A percentile compares a stretch with the other conserved stretches of the same genome.
phyloP scores from a whole-genome alignment of 2,797 vertebrate genomes.

The Hemibagrus guttatus region DNA sequence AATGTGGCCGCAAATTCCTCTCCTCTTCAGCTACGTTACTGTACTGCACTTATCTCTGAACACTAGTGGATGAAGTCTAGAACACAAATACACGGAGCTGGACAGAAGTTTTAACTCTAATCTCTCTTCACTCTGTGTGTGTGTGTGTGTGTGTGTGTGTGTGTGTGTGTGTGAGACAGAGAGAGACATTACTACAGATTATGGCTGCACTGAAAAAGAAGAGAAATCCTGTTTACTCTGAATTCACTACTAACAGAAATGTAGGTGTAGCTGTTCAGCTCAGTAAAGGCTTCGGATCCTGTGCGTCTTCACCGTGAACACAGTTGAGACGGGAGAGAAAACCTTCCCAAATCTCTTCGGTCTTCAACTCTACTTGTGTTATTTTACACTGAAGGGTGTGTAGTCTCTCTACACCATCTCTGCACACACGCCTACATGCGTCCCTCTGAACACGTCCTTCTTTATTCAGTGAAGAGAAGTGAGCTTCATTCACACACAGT shows the following conservation, averaged over 20 bases:
- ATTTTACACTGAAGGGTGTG: neutral
- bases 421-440: neutral
- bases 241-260: neutral
- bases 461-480: too few relatives aligned
- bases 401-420: neutral
- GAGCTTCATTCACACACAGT: neutral
- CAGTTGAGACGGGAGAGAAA: neutral
- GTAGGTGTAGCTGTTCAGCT: neutral
- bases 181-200: slow-evolving; percentile 23
- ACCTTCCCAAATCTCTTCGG: neutral
- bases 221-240: neutral
- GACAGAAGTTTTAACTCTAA: neutral
- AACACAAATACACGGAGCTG: neutral
- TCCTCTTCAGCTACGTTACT: neutral
- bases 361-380: neutral
- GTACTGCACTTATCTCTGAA: slow-evolving; percentile 45
- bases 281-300: too few relatives aligned
- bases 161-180: neutral
- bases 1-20: neutral
- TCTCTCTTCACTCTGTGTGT: neutral
- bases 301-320: too few relatives aligned
- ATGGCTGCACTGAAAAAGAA: neutral
- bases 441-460: neutral
- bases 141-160: slow-evolving; percentile 2
- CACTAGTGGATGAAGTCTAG: slow-evolving; percentile 20